A percentile compares a stretch with the other conserved stretches of the same genome.
phyloP scores from a whole-genome alignment of 2,888 invertebrate genomes.

The Drosophila mettleri region DNA sequence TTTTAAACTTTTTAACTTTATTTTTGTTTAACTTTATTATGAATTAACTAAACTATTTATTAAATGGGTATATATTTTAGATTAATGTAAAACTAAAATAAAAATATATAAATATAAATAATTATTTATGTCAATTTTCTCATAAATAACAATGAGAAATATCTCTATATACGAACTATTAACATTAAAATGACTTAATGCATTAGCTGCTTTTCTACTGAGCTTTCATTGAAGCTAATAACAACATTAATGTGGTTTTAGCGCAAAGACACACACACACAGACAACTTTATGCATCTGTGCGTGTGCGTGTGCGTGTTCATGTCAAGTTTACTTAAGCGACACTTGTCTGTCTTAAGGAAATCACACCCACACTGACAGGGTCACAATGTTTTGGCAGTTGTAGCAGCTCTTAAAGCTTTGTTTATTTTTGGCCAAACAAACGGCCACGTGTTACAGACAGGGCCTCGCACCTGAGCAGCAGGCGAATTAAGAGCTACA shows the following conservation, averaged over 20 bases:
- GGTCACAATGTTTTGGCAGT: conserved; percentile 10
- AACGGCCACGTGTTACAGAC: conserved; percentile 29
- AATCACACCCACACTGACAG: conserved; percentile 3
- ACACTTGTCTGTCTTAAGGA: conserved; percentile 53
- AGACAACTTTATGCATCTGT: conserved; percentile 1
- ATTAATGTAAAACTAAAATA: too few species aligned
- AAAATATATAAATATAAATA: not conserved
- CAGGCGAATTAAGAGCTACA: conserved; percentile 23
- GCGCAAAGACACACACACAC: conserved; percentile 12
- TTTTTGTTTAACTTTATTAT: too few species aligned
- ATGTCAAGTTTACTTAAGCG: conserved; percentile 42
- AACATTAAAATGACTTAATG: not conserved
- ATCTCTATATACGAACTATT: not conserved
- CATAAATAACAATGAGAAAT: too few species aligned
- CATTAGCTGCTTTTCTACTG: conserved; percentile 1
- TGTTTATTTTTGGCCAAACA: conserved; percentile 36
- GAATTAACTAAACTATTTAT: too few species aligned
- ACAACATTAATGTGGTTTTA: conserved; percentile 23
- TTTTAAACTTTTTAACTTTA: too few species aligned
- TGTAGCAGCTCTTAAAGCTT: conserved; percentile 32
- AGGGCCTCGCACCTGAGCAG: conserved; percentile 17
- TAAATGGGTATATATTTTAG: too few species aligned
- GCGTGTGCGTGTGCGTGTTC: conserved; percentile 15
- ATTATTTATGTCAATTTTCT: too few species aligned
- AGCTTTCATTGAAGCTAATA: conserved; percentile 27